phyloP scores from a whole-genome alignment of 2,797 vertebrate genomes.

The Crenichthys baileyi region DNA sequence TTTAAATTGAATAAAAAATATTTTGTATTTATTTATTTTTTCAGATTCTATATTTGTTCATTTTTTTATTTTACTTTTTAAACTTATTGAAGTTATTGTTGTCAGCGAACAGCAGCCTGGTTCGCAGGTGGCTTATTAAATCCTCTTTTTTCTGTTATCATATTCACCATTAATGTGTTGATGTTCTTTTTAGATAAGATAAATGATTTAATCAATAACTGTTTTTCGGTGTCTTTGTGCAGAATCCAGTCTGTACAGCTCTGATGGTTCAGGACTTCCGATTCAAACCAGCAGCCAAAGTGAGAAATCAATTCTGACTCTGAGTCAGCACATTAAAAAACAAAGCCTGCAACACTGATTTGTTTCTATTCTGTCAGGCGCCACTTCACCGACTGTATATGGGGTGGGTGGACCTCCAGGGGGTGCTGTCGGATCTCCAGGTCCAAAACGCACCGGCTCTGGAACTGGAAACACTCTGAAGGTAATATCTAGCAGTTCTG shows the following conservation, averaged over 20 bases:
- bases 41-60: too few relatives aligned
- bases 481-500: slow-evolving; percentile 38
- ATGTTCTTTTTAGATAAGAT: neutral
- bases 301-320: slow-evolving; percentile 24
- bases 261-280: slow-evolving; percentile 81
- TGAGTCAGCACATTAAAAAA: neutral
- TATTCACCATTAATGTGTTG: neutral
- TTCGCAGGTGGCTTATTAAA: neutral
- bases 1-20: too few relatives aligned
- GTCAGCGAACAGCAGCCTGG: neutral
- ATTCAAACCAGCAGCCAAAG: slow-evolving; percentile 72
- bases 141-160: neutral
- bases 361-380: slow-evolving; percentile 37
- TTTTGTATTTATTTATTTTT: too few relatives aligned
- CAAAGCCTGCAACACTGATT: neutral
- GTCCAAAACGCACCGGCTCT: slow-evolving; percentile 85
- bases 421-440: slow-evolving; percentile 81
- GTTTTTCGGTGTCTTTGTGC: slow-evolving; percentile 18
- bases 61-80: too few relatives aligned
- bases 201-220: neutral
- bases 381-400: slow-evolving; percentile 46
- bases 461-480: slow-evolving; percentile 91
- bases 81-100: too few relatives aligned
- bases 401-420: slow-evolving; percentile 49
- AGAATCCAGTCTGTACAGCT: slow-evolving; percentile 42